Base-by-base conservation (phyloP, 2,797 vertebrate genomes). In the Myoxocephalus aenaeus region DNA sequence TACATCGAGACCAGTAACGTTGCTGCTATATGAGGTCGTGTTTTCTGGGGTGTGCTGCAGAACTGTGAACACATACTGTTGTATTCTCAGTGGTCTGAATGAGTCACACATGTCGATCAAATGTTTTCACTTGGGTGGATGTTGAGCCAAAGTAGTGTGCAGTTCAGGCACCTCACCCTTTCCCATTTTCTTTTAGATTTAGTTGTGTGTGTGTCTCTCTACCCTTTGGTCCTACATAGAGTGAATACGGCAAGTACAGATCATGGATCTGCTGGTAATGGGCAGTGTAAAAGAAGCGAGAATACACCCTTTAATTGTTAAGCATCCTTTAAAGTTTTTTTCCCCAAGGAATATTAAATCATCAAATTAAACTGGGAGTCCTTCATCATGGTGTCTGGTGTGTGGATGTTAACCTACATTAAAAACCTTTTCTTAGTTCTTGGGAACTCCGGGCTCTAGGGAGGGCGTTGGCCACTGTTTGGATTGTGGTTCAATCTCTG, bases 391-490 rank as follows among this genome's bases (percentile, higher is more conserved):
- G 32, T 77, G 18, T 75, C 22, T 75, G 83, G 75, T 77, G 18
- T 75, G 25, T 75, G 83, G 75, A 59, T 78, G 66, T 71, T 63
- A 77, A 69, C 78, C 61, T 70, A 70, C n/a, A 70, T 78, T 80
- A 83, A 82, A 82, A 76, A 63, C 79, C 64, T 68, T 93, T 93
- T 85, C 90, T 96, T 92, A 94, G 90, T 83, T 82, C 85, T 81
- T 70, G 89, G 93, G 95, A 96, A 96, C 80, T 84, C 80, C 54
- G 27, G 92, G 92, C 94, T 91, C 84, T 84, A 79, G 90, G 90
- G 87, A 87, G 91, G 92, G 87, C 76, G 95, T 95, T 93, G 95
- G 94, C 86, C 89, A 90, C 86, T 91, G 92, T 94, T 95, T 94
- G 92, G 82, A 94, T 94, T 95, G 94, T 87, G 94, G 94, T 92